These are phyloP conservation scores for Petrocephalus schoutedeni DNA, from an alignment of 2,797 vertebrate genomes.

Conservation along the genomic window DNA sequence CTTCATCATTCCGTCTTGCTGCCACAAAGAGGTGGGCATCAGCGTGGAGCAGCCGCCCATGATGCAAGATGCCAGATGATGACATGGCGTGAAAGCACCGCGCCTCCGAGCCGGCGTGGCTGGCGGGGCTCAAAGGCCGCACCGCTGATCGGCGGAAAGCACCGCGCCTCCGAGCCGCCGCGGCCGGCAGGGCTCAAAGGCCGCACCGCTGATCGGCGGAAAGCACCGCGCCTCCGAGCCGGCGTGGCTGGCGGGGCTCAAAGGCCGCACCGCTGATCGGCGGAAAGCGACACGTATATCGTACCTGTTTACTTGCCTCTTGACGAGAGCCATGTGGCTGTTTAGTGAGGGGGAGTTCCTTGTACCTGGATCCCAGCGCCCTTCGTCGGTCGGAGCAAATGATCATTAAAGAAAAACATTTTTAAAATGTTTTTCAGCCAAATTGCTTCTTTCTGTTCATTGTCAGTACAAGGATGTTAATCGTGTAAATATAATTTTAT, in stretches of 20 bases:
- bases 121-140: not conserved
- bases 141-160: not conserved
- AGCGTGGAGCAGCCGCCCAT: not conserved
- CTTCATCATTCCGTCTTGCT: not conserved
- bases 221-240: not conserved
- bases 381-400: slow-evolving; percentile 34
- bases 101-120: no score
- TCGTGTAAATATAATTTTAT: slow-evolving; percentile 2
- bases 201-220: not conserved
- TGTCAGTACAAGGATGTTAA: not conserved
- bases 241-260: not conserved
- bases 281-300: not conserved
- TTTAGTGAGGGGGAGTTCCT: slow-evolving; percentile 40
- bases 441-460: not conserved
- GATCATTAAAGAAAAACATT: slow-evolving; percentile 36
- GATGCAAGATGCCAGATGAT: slow-evolving; percentile 7
- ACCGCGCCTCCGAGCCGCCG: not conserved
- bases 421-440: slow-evolving; percentile 26
- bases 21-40: slow-evolving; percentile 15
- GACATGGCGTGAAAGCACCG: slow-evolving; percentile 13
- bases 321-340: slow-evolving; percentile 46
- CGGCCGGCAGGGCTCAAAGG: not conserved
- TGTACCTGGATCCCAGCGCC: not conserved
- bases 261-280: not conserved
- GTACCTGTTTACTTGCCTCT: not conserved